Evolutionary conservation across 37 sponge, comb jelly and placozoan genomes (phyloP), one percentile per base, ranked within the genome.

Genomic region (Ianthella basta): DNA sequence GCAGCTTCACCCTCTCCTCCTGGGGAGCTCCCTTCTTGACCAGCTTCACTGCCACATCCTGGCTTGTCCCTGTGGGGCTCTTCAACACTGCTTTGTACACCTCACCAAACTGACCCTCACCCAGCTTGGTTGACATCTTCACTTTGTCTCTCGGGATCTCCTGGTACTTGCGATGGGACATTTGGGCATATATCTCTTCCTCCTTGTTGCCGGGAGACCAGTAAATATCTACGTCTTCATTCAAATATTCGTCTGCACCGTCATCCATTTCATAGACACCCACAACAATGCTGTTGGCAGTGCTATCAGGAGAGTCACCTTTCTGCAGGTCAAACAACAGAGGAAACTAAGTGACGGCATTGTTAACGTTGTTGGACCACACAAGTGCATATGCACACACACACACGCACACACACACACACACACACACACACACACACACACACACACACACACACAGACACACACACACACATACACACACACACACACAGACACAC

Each of bases 381-480:
- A 64, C 23, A 64, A 24, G 27, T 30, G 27, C 66, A 64, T 30
- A 64, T 30, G 27, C 66, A 64, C 66, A 64, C 66, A 64, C 66
- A 64, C 66, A 64, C 66, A 64, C 66, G 27, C 66, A 64, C 66
- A 64, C 66, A 64, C 66, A 64, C 66, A 64, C 66, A 64, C 66
- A 64, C 66, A 64, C 66, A 64, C 66, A 64, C 66, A 64, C 66
- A 64, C 66, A 64, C 23, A 64, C 23, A 64, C 23, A 64, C 66
- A 20, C 23, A 64, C 66, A 64, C 66, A 64, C 66, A 64, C 23
- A 64, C 23, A 64, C 23, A 64, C 23, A 16, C 66, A 64, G 8
- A 64, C 66, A 64, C 23, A 20, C 23, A 64, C 23, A 64, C 14
- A 29, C 14, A 10, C 14, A 29, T 16, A 64, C 23, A 64, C 66